A percentile compares a stretch with the other conserved stretches of the same genome.
Evolutionary conservation across 35 echinoderm and acorn worm genomes (phyloP).

Genomic region (Stichopus chloronotus): DNA sequence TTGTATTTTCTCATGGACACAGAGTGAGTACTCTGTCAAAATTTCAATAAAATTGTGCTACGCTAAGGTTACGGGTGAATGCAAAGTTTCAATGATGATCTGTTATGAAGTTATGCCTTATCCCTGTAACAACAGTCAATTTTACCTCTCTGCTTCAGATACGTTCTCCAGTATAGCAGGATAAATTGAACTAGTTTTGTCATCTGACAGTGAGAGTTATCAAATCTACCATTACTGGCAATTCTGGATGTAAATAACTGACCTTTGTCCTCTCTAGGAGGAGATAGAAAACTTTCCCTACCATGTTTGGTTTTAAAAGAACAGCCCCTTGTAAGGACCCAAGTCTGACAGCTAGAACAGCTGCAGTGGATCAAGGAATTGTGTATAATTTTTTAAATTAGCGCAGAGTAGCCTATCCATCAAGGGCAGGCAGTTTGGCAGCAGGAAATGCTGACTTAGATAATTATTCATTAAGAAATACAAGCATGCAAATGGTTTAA

Average conservation of each 20-base stretch:
- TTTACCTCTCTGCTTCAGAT: too few species aligned
- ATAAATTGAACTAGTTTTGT: neutral
- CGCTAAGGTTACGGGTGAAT: too few species aligned
- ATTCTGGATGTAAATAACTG: too few species aligned
- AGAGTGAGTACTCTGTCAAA: too few species aligned
- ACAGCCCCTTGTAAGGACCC: neutral
- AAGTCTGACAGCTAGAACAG: neutral
- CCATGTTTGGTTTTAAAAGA: slow-evolving; percentile 2
- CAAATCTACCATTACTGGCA: neutral
- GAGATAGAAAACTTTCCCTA: neutral
- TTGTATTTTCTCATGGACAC: too few species aligned
- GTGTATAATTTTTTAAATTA: neutral
- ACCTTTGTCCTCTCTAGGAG: neutral
- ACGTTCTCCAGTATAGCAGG: neutral
- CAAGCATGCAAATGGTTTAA: too few species aligned
- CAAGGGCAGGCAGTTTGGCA: neutral
- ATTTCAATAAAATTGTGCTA: too few species aligned
- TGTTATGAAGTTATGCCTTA: too few species aligned
- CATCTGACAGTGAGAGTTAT: neutral
- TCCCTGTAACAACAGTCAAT: too few species aligned
- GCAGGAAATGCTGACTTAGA: neutral
- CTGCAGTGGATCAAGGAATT: too few species aligned
- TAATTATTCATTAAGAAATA: neutral
- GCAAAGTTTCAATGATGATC: too few species aligned
- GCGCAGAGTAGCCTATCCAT: neutral